Percentiles rank a stretch among this genome's conserved stretches.
Conservation (phyloP, 2,797 vertebrate genomes). For the Acanthopagrus latus region DNA sequence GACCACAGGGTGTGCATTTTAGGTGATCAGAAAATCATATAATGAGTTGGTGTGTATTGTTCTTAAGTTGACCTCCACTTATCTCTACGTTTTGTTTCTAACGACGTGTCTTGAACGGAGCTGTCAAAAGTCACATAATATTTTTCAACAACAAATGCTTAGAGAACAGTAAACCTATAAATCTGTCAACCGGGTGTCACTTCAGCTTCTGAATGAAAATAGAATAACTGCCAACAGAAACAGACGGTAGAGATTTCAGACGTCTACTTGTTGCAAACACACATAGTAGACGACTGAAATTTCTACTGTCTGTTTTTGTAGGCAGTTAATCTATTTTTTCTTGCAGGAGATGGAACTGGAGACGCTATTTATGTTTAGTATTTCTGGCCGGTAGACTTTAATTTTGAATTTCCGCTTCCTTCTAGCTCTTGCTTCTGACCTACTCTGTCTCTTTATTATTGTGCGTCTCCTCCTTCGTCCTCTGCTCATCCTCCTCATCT, state of each 20-base stretch:
- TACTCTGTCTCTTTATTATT: neutral
- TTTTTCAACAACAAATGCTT: no score
- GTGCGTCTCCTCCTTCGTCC: constrained; percentile 32
- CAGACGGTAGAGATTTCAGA: no score
- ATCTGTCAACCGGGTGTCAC: neutral
- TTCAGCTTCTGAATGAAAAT: neutral
- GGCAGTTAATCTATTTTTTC: neutral
- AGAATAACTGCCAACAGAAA: no score
- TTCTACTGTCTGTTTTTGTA: neutral
- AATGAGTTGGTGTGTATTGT: neutral
- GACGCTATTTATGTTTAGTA: neutral
- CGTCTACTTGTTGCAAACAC: no score
- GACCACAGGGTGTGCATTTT: neutral
- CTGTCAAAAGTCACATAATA: neutral
- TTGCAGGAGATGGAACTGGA: neutral
- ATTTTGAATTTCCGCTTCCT: constrained; percentile 6
- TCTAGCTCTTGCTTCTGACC: neutral
- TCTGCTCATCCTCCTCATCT: constrained; percentile 47
- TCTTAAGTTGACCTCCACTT: neutral
- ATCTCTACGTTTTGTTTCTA: neutral
- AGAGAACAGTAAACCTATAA: no score
- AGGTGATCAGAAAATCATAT: neutral
- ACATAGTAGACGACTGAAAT: neutral
- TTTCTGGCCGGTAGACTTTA: neutral
- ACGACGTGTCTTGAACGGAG: neutral